Percentiles rank a stretch among this genome's conserved stretches.
Conservation (phyloP, 1,140 invertebrate genomes). For the Caenorhabditis briggsae region DNA sequence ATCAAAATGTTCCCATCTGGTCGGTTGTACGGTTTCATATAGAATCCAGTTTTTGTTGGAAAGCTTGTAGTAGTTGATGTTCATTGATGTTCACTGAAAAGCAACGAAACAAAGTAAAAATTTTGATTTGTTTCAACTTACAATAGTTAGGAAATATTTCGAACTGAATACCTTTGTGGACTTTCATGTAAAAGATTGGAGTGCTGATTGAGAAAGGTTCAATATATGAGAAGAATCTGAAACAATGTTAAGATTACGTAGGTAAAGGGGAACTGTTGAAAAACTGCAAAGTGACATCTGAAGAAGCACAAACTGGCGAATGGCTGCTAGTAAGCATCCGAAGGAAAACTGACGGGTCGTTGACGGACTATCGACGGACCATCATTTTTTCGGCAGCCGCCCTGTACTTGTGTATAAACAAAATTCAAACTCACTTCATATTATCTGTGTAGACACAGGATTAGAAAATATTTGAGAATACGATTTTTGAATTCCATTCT, state of each 20-base stretch:
- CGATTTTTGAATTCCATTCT: neutral
- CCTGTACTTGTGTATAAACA: too few species aligned
- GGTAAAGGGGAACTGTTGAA: neutral
- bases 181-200: conserved; percentile 3
- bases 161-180: neutral
- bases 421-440: conserved; percentile 5
- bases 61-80: neutral
- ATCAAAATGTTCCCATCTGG: neutral
- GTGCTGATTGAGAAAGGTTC: neutral
- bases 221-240: neutral
- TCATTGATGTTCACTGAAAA: neutral
- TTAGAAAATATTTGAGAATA: conserved; percentile 7
- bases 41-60: neutral
- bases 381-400: too few species aligned
- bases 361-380: too few species aligned
- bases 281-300: too few species aligned
- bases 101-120: neutral
- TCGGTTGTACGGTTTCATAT: neutral
- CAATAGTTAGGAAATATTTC: neutral
- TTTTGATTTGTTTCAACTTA: neutral
- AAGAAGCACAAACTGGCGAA: too few species aligned
- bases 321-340: too few species aligned
- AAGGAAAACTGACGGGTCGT: too few species aligned
- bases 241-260: neutral
- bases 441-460: neutral